Conservation (phyloP, 2,797 vertebrate genomes). For the Hoplostethus atlanticus region DNA sequence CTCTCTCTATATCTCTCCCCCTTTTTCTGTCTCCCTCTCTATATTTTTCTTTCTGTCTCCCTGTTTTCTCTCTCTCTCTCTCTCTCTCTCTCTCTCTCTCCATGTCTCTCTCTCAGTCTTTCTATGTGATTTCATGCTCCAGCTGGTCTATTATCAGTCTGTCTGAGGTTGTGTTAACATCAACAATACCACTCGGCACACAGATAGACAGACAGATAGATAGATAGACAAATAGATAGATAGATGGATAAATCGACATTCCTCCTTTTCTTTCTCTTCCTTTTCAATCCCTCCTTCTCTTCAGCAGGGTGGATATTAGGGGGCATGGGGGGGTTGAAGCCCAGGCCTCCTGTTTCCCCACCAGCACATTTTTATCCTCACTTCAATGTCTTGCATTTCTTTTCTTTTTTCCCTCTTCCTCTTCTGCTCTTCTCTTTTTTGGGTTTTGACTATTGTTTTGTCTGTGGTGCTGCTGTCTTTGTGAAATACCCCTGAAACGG, state of each 20-base stretch:
- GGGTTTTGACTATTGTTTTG: too few relatives aligned
- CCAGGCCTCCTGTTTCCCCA: too few relatives aligned
- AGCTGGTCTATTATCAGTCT: conserved; percentile 78
- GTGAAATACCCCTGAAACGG: not conserved
- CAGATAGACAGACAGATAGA: conserved; percentile 22
- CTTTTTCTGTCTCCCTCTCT: not conserved
- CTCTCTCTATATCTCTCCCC: not conserved
- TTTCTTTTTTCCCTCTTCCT: not conserved
- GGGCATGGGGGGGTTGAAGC: conserved; percentile 3
- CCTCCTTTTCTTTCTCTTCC: conserved; percentile 7
- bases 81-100: conserved; percentile 26
- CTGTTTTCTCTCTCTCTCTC: not conserved
- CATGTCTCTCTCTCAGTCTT: conserved; percentile 36
- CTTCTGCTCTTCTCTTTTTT: not conserved
- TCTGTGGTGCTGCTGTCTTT: too few relatives aligned
- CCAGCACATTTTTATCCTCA: too few relatives aligned
- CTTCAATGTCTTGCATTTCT: not conserved
- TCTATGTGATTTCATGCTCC: conserved; percentile 81
- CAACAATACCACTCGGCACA: conserved; percentile 73
- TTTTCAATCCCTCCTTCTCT: not conserved
- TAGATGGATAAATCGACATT: conserved; percentile 28
- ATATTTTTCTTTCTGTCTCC: not conserved
- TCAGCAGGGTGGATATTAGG: conserved; percentile 15
- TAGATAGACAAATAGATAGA: conserved; percentile 43
- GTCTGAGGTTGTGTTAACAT: conserved; percentile 78